phyloP scores from a whole-genome alignment of 2,888 invertebrate genomes.

The Tigriopus californicus region DNA sequence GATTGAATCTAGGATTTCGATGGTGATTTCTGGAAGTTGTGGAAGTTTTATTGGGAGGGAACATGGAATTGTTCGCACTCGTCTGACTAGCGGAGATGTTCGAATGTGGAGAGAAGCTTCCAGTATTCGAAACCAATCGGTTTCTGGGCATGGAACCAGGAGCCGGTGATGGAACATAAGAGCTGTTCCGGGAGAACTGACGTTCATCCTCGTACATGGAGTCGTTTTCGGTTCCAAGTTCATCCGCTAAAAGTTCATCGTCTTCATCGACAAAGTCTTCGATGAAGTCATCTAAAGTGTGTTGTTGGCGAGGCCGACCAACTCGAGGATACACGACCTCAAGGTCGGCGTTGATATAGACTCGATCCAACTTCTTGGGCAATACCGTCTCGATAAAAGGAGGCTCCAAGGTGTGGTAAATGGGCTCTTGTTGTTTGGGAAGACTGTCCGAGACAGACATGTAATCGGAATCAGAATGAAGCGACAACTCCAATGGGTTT shows the following conservation, averaged over 20 bases:
- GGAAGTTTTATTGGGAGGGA: no score
- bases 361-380: neutral
- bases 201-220: neutral
- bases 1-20: no score
- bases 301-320: no score
- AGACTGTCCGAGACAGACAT: neutral
- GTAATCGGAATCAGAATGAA: neutral
- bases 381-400: no score
- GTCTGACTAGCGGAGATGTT: no score
- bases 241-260: no score
- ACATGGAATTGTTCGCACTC: no score
- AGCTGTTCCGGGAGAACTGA: neutral
- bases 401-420: conserved; percentile 4
- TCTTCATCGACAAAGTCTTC: neutral
- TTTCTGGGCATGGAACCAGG: neutral
- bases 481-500: neutral
- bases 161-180: neutral
- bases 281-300: neutral
- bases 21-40: no score
- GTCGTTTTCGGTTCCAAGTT: no score
- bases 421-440: conserved; percentile 2
- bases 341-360: conserved; percentile 4
- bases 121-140: neutral
- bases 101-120: no score
- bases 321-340: conserved; percentile 2